Evolutionary conservation across 2,888 invertebrate genomes (phyloP).

Genomic region (Nowickia ferox): DNA sequence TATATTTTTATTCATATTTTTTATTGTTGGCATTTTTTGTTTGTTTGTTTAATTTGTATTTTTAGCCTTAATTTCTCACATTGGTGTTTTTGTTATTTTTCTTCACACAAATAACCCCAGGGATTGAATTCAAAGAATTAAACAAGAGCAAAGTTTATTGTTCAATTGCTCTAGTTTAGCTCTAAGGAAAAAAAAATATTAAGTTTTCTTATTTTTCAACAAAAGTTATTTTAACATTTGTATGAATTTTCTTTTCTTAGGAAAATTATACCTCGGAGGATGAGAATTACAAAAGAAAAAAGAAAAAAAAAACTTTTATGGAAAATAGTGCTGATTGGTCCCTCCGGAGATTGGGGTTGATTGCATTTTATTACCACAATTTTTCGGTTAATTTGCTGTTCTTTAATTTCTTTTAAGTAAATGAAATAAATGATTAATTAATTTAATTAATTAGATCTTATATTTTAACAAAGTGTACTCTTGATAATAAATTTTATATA

Average conservation of each 20-base stretch:
- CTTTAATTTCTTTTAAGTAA: background rate
- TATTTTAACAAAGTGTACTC: too few species aligned
- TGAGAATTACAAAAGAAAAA: slow-evolving; percentile 12
- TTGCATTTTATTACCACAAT: slow-evolving; percentile 39
- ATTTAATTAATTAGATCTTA: too few species aligned
- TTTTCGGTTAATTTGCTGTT: slow-evolving; percentile 43
- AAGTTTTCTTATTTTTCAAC: slow-evolving; percentile 5
- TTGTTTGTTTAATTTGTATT: slow-evolving; percentile 1
- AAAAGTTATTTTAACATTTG: background rate
- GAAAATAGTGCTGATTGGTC: slow-evolving; percentile 50
- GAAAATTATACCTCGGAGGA: slow-evolving; percentile 57
- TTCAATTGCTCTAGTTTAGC: slow-evolving; percentile 22
- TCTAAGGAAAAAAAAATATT: slow-evolving; percentile 3
- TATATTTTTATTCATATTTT: background rate
- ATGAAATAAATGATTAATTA: too few species aligned
- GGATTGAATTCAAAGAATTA: slow-evolving; percentile 32
- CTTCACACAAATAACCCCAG: slow-evolving; percentile 29
- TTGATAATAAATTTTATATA: too few species aligned
- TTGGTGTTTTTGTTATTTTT: background rate
- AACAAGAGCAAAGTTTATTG: slow-evolving; percentile 39
- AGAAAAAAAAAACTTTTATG: slow-evolving; percentile 15
- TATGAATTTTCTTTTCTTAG: slow-evolving; percentile 18
- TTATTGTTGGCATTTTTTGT: background rate
- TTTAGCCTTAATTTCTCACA: slow-evolving; percentile 31
- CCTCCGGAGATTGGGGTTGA: slow-evolving; percentile 42